These are phyloP conservation scores for Microctonus hyperodae DNA, from an alignment of 2,888 invertebrate genomes.

Conservation along the genomic window DNA sequence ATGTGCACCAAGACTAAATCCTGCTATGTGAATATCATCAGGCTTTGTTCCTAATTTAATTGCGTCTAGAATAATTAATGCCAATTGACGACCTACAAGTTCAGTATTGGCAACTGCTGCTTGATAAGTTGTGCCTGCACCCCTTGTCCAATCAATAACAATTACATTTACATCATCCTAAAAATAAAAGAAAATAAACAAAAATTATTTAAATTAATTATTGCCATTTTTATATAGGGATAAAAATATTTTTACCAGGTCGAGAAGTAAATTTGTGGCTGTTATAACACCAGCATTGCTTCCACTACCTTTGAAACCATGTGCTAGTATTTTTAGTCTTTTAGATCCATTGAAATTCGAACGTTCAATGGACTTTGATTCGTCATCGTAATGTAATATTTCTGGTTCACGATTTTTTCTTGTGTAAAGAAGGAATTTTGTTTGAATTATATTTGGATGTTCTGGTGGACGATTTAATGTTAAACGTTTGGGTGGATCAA, in stretches of 20 bases:
- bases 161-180: constrained; percentile 68
- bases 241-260: constrained; percentile 66
- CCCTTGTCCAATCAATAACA: constrained; percentile 68
- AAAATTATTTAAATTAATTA: constrained; percentile 6
- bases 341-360: constrained; percentile 64
- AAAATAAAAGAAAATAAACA: constrained; percentile 24
- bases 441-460: constrained; percentile 65
- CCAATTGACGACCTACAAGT: constrained; percentile 68
- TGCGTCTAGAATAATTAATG: constrained; percentile 65
- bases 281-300: constrained; percentile 63
- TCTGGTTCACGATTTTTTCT: constrained; percentile 61
- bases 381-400: constrained; percentile 64
- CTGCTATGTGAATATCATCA: constrained; percentile 65
- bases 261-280: constrained; percentile 63
- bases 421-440: constrained; percentile 66
- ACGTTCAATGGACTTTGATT: constrained; percentile 60
- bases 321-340: constrained; percentile 66
- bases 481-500: constrained; percentile 63
- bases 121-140: constrained; percentile 68
- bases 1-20: constrained; percentile 71
- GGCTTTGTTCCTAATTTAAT: constrained; percentile 64
- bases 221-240: too few relatives aligned
- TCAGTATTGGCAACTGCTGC: constrained; percentile 70
- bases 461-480: constrained; percentile 67
- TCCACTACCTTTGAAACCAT: constrained; percentile 69